Percentiles rank a stretch among this genome's conserved stretches.
Conservation (phyloP, 1,140 invertebrate species). For the Trichoplusia ni region DNA sequence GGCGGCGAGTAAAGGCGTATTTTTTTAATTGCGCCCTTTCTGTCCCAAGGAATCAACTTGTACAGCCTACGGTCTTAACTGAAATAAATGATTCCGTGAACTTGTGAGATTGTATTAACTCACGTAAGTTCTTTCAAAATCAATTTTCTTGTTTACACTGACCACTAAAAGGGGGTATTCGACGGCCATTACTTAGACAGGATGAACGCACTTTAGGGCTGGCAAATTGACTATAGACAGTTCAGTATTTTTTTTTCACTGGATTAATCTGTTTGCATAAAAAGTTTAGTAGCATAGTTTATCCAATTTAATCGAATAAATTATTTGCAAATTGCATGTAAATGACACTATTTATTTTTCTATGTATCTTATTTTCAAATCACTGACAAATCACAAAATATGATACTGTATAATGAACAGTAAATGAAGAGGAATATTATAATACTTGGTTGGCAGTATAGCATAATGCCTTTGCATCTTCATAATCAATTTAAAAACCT, state of each 20-base stretch:
- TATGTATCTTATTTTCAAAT: no score
- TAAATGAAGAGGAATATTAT: no score
- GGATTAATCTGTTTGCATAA: no score
- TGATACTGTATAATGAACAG: no score
- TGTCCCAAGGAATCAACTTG: constrained; percentile 25
- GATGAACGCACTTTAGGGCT: constrained; percentile 42
- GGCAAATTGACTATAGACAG: constrained; percentile 7
- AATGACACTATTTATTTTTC: no score
- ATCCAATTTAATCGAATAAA: no score
- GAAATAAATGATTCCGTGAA: constrained; percentile 65
- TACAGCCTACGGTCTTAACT: constrained; percentile 34
- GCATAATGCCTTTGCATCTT: neutral
- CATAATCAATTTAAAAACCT: neutral
- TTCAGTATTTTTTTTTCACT: no score
- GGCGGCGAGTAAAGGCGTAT: neutral
- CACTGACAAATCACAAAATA: no score
- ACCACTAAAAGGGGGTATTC: constrained; percentile 63
- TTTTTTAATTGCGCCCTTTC: constrained; percentile 24
- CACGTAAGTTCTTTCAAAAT: constrained; percentile 61
- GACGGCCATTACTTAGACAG: constrained; percentile 58
- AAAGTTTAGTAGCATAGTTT: no score
- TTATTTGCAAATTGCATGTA: no score
- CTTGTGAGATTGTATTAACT: constrained; percentile 40
- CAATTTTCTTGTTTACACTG: constrained; percentile 77
- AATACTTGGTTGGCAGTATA: neutral